Base-by-base conservation (phyloP, 2,888 invertebrate genomes). In the Cyaniris semiargus region DNA sequence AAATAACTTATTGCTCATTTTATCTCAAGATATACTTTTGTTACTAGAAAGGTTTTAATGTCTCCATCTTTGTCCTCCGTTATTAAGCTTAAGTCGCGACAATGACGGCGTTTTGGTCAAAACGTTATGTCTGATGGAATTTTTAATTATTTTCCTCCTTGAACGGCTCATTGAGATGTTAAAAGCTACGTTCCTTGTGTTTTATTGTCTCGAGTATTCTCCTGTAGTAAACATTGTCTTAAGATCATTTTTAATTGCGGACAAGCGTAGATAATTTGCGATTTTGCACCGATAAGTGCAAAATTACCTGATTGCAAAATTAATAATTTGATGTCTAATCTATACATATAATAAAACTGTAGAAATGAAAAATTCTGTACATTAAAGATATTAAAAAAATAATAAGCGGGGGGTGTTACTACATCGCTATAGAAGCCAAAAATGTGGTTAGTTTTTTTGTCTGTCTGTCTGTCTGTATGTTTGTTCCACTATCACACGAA, bases 1-100 rank as follows among this genome's bases (percentile, higher is more conserved):
- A 76, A 79, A 77, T 78, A 48, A 77, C 79, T 80, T 81, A 79
- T 88, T 90, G 85, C 86, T 90, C 88, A 87, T 90, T 90, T 88
- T 88, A 87, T 88, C 86, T 89, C 83, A 83, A 82, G 85, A 84
- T 86, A 86, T 87, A 87, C 89, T 88, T 90, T 89, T 87, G 86
- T 85, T 82, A 80, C 85, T 84, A 83, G 85, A 86, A 89, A 89
- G 86, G 86, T 88, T 91, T 88, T 89, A 89, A 89, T 87, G 89
- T 90, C 90, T 88, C 86, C 90, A 89, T 91, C 90, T 87, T 88
- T 88, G 88, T 86, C 86, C 83, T 85, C 83, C 81, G 85, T 90
- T 91, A 92, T 92, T 92, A 92, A 92, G 90, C 91, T 89, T 85
- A 89, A 86, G 84, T 84, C 84, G 83, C 85, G 88, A 89, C 90